Evolutionary conservation across 2,113 vertebrate species (phyloP), one percentile per base, ranked within the genome.

Genomic region (Tyrannus savana): DNA sequence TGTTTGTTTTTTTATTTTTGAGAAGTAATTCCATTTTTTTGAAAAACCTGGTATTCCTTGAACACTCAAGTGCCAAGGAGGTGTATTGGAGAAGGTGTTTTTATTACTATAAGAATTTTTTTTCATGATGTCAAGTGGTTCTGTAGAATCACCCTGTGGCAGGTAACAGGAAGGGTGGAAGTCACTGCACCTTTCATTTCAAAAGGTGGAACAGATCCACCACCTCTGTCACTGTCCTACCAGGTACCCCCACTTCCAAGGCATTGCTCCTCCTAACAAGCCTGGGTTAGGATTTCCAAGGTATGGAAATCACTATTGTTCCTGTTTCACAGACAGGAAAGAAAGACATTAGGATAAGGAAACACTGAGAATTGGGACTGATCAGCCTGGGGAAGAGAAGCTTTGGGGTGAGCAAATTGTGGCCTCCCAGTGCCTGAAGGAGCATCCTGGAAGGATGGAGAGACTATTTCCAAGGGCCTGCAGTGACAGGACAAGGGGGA

Each of bases 11-110:
- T 9, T n/a, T 27, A 33, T 62, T 62, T 35, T 69, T 0, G 9
- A 56, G 27, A 59, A 64, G 35, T 41, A 87, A 75, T 81, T 84
- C 35, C 47, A 35, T 91, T 84, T 41, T 79, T 79, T 75, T 93
- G 52, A 91, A 75, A 83, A 84, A n/a, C 3, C 24, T 62, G n/a
- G 2, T 31, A 15, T 53, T 67, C 33, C 53, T 1, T 25, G 28
- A 68, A 25, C 6, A 44, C 75, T 80, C 16, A 37, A 69, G 58
- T 52, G 80, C 72, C 64, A 46, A 76, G 72, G 78, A 71, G 42
- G 41, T 60, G 50, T 21, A 55, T 68, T 88, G 68, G 35, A 42
- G 67, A 91, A 81, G 39, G 47, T 66, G 58, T 12, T 91, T 89
- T 68, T 59, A 66, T 60, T 86, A 41, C 63, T 78, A 12, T 31